Evolutionary conservation across 2,113 vertebrate species (phyloP), one percentile per base, ranked within the genome.

Genomic region (Panthera uncia): DNA sequence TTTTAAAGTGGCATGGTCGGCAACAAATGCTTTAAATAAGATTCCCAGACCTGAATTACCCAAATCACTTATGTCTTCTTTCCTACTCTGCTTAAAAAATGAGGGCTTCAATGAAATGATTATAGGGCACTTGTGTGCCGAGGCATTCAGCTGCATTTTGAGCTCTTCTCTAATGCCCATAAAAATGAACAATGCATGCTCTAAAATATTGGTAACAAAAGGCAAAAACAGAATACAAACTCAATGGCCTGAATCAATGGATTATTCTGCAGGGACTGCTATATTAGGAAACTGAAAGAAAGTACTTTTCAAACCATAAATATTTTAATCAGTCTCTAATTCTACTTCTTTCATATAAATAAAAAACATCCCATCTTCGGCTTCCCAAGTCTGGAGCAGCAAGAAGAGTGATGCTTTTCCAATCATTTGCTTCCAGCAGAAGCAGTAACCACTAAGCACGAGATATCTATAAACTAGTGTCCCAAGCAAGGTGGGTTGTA

Each of bases 171-270:
- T 78, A 95, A 98, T 82, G 78, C 89, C 88, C 73, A 97, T 50
- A 78, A 93, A 92, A 76, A 97, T 98, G 96, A 98, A 98, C 98
- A 98, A 98, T 96, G 80, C n/a, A 98, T 95, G 80, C 50, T 95
- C 91, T 98, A 88, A 98, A 98, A 74, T 95, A 98, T 95, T 82
- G 82, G 94, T 66, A 85, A 94, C 96, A 97, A 97, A 97, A 91
- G 95, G 89, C 94, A 97, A 84, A 97, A 98, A 98, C 61, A 96
- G 96, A 98, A 91, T 88, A 96, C 80, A 97, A 98, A 96, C 95
- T 96, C 94, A 98, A 55, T 90, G 98, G 97, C 71, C 96, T 97
- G 96, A 95, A 96, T 96, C 95, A 90, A 93, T 96, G 95, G 97
- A 97, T 98, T 97, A 98, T 79, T 97, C 83, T 98, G 82, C 96